phyloP scores from a whole-genome alignment of 1,140 invertebrate species.

The Forficula auricularia region DNA sequence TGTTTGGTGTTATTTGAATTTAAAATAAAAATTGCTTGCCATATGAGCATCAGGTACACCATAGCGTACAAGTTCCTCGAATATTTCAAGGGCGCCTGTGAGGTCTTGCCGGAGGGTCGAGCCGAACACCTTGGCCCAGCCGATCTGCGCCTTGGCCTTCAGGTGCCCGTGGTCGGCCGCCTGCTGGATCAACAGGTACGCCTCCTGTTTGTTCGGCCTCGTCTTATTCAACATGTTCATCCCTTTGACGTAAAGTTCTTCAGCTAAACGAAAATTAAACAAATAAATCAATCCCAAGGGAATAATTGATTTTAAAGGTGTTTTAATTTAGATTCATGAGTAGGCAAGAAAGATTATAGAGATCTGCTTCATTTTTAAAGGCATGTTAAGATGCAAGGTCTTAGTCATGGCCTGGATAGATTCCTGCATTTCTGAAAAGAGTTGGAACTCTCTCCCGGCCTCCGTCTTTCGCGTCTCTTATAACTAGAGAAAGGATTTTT shows the following conservation, averaged over 20 bases:
- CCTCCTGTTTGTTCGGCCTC: conserved; percentile 40
- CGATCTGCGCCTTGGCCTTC: conserved; percentile 62
- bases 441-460: no score
- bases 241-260: conserved; percentile 46
- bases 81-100: conserved; percentile 51
- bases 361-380: no score
- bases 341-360: no score
- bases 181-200: conserved; percentile 45
- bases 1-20: no score
- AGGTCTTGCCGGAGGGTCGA: conserved; percentile 51
- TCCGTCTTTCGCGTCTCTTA: no score
- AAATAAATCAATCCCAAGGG: no score
- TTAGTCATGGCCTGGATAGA: no score
- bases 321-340: no score
- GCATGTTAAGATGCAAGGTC: no score
- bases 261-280: conserved; percentile 27
- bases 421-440: no score
- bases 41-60: conserved; percentile 80
- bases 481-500: no score
- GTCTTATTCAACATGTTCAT: conserved; percentile 44
- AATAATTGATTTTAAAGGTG: no score
- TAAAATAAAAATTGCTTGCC: conserved; percentile 29
- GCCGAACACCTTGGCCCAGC: conserved; percentile 75
- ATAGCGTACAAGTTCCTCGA: conserved; percentile 52
- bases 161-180: conserved; percentile 63